phyloP scores from a whole-genome alignment of 2,888 invertebrate species.

The Lochmaea capreae region DNA sequence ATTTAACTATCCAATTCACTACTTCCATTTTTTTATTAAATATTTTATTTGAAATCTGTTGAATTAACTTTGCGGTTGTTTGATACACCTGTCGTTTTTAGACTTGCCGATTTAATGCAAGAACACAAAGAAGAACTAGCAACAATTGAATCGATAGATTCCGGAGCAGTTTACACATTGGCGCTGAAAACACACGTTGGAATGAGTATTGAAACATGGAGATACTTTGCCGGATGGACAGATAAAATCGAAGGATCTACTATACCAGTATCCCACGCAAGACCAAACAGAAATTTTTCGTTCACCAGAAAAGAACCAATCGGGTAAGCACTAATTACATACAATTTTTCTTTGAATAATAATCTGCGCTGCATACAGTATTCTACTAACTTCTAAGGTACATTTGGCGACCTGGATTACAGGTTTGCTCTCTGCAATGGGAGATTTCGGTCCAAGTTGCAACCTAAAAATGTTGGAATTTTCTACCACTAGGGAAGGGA shows the following conservation, averaged over 20 bases:
- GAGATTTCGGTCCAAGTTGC: too few species aligned
- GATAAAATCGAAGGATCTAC: conserved; percentile 95
- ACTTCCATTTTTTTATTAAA: too few species aligned
- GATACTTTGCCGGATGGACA: conserved; percentile 97
- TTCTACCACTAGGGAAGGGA: too few species aligned
- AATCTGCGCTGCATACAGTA: too few species aligned
- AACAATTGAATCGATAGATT: conserved; percentile 92
- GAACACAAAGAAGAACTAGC: conserved; percentile 94
- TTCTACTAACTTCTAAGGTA: background rate
- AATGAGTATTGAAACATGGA: conserved; percentile 97
- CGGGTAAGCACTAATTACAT: conserved; percentile 69
- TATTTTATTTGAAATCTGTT: too few species aligned
- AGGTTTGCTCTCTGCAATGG: too few species aligned
- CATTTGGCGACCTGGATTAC: too few species aligned
- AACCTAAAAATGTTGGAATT: too few species aligned
- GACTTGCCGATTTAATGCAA: conserved; percentile 95
- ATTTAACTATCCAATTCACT: too few species aligned
- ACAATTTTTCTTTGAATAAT: background rate
- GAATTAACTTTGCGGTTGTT: too few species aligned
- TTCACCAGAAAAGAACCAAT: conserved; percentile 92
- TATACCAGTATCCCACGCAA: conserved; percentile 91
- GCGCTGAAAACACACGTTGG: conserved; percentile 97
- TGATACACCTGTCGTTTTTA: conserved; percentile 57
- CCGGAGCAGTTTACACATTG: conserved; percentile 96
- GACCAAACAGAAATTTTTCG: conserved; percentile 90